Evolutionary conservation across 2,113 vertebrate genomes (phyloP), one percentile per base, ranked within the genome.

Genomic region (Lophius piscatorius): DNA sequence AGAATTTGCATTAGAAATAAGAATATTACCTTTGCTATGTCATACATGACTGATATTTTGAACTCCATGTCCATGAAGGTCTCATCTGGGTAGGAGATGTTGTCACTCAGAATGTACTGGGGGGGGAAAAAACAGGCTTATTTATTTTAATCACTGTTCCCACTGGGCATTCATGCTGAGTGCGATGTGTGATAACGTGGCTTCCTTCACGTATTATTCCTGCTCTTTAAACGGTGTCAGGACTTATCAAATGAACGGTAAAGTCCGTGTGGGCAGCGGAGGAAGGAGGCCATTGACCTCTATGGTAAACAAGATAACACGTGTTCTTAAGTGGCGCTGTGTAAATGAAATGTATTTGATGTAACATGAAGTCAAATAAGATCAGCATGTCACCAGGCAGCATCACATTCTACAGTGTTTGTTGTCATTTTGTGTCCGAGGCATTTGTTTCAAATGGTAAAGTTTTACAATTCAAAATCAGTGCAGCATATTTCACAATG

Each of bases 61-160:
- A 98, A 99, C 78, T 98, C 97, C 94, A 94, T 94, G 45, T 99
- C 97, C 97, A 99, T 97, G 87, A 98, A 98, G 0, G 96, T 96
- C 39, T 94, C 94, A 1, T 99, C 95, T 12, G 97, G 97, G 65
- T 99, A 99, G 13, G 97, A 96, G 80, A 99, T 94, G 70, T 89
- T 94, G 86, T 99, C 95, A 63, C 94, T 95, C 70, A 99, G 92
- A 78, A 99, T 95, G 78, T 93, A 92, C 97, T 99, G 65, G 29
- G n/a, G n/a, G 13, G 33, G 28, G 26, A 18, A 23, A 1, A 0
- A 9, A 24, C 4, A 57, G 6, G 35, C 18, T 23, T 31, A n/a
- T 17, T 5, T 8, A 28, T 28, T 28, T 28, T 28, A 28, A 28
- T 8, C 8, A 28, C 26, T 28, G 4, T 28, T 4, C 26, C 8